A percentile compares a stretch with the other conserved stretches of the same genome.
These are phyloP conservation scores for Unio pictorum DNA, from an alignment of 2,888 invertebrate genomes.

Conservation along the genomic window DNA sequence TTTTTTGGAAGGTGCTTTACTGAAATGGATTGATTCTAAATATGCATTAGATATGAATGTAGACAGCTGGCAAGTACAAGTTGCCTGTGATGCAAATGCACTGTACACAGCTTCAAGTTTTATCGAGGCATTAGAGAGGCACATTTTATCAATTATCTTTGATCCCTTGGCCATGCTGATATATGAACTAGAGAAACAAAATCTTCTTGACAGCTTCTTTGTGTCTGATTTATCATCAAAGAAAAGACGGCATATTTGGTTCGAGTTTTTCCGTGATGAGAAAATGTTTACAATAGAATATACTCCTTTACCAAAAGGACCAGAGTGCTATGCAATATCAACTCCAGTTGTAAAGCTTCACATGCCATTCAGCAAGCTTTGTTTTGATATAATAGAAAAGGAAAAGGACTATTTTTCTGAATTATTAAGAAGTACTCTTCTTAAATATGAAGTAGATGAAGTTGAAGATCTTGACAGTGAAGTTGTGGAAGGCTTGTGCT, in stretches of 20 bases:
- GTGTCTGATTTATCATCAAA: slow-evolving; percentile 3
- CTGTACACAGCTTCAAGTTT: slow-evolving; percentile 21
- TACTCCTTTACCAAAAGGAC: slow-evolving; percentile 23
- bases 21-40: slow-evolving; percentile 2
- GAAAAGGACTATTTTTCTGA: slow-evolving; percentile 30
- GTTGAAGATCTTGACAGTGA: slow-evolving; percentile 28
- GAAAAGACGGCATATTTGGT: slow-evolving; percentile 2
- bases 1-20: slow-evolving; percentile 7
- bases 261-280: slow-evolving; percentile 7
- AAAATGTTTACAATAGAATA: slow-evolving; percentile 16
- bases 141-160: slow-evolving; percentile 21
- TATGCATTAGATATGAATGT: no score
- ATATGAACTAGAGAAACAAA: slow-evolving; percentile 21
- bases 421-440: slow-evolving; percentile 15
- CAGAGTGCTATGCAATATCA: slow-evolving; percentile 32
- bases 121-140: slow-evolving; percentile 27
- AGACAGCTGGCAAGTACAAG: slow-evolving; percentile 25
- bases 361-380: slow-evolving; percentile 31
- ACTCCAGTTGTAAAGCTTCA: slow-evolving; percentile 13
- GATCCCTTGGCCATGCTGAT: slow-evolving; percentile 31
- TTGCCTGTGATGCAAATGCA: slow-evolving; percentile 25
- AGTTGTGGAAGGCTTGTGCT: slow-evolving; percentile 17
- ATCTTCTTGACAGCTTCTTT: slow-evolving; percentile 25
- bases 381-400: slow-evolving; percentile 24
- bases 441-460: slow-evolving; percentile 23